phyloP scores from a whole-genome alignment of 1,140 invertebrate species.

The Pseudoatta argentina region DNA sequence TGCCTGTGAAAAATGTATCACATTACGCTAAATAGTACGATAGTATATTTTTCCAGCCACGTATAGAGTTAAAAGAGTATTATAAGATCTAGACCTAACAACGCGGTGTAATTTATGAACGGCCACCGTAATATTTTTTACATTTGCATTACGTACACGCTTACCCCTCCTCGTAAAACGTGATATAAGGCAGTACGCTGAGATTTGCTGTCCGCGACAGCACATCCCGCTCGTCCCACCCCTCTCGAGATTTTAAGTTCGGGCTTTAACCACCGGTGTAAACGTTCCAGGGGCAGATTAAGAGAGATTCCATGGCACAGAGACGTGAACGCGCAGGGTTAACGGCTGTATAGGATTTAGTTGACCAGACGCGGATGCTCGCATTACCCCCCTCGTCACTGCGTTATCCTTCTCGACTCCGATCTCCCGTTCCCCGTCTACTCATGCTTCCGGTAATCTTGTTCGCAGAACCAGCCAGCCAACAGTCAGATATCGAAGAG shows the following conservation, averaged over 20 bases:
- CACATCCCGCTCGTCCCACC: constrained; percentile 49
- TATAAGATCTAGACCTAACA: constrained; percentile 27
- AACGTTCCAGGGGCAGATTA: constrained; percentile 82
- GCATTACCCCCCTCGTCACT: constrained; percentile 49
- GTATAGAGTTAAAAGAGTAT: constrained; percentile 10
- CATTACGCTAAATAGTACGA: constrained; percentile 9
- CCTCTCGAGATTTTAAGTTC: constrained; percentile 76
- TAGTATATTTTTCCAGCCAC: neutral
- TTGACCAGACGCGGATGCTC: constrained; percentile 77
- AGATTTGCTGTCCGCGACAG: constrained; percentile 52
- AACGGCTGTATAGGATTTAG: constrained; percentile 71
- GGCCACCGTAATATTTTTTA: neutral
- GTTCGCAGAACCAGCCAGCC: constrained; percentile 65
- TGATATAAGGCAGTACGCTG: constrained; percentile 15
- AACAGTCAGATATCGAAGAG: constrained; percentile 71
- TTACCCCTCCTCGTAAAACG: neutral
- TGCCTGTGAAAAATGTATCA: neutral
- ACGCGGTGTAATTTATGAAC: constrained; percentile 17
- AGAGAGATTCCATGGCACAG: constrained; percentile 66
- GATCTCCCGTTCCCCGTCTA: constrained; percentile 11
- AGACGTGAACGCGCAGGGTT: constrained; percentile 53
- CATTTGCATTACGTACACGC: constrained; percentile 39
- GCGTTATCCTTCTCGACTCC: constrained; percentile 46
- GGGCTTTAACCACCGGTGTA: constrained; percentile 82
- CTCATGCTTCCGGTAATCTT: constrained; percentile 68